These are phyloP conservation scores for Paramormyrops kingsleyae DNA, from an alignment of 2,113 vertebrate species.

Conservation along the genomic window DNA sequence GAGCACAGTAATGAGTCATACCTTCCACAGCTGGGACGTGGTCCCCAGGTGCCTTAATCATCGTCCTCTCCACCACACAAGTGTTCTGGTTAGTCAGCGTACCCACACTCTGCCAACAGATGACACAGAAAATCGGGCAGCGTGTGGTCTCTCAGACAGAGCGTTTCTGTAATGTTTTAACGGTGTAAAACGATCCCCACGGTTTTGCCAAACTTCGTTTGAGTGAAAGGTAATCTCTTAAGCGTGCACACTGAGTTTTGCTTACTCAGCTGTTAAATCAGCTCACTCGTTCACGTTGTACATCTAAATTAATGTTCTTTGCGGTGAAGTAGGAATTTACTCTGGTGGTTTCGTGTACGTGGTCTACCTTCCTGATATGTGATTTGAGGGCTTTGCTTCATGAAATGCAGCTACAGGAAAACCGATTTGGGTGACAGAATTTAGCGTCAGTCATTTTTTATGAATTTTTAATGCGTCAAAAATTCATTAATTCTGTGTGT, in stretches of 20 bases:
- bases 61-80: not conserved
- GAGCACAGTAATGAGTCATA: not conserved
- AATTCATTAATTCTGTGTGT: not conserved
- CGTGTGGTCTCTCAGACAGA: not conserved
- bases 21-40: not conserved
- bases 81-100: not conserved
- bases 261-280: not conserved
- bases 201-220: not conserved
- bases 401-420: not conserved
- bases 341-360: not conserved
- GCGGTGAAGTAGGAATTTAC: not conserved
- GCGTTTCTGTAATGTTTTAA: not conserved
- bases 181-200: not conserved
- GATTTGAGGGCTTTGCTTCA: not conserved
- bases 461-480: not conserved
- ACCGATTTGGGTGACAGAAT: not conserved
- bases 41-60: not conserved
- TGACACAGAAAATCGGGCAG: not conserved
- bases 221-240: not conserved
- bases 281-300: not conserved
- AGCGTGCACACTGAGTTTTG: not conserved
- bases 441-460: not conserved
- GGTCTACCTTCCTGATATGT: not conserved
- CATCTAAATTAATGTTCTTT: not conserved
- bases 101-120: constrained; percentile 3